These are phyloP conservation scores for Stenolophus ochropezus DNA, from an alignment of 2,888 invertebrate species.

Conservation along the genomic window DNA sequence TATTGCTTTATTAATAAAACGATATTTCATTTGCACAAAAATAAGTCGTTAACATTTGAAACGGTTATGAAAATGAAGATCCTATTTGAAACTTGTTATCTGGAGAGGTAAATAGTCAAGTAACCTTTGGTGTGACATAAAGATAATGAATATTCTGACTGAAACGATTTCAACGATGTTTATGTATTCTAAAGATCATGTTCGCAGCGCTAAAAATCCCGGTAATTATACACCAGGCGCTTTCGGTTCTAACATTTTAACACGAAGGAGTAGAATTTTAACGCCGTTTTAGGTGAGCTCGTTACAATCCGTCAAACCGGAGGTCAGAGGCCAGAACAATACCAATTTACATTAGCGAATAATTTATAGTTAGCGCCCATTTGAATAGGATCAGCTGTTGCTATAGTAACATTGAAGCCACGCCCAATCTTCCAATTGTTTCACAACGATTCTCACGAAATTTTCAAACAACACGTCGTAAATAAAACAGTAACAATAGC, in stretches of 20 bases:
- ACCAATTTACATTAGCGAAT: slow-evolving; percentile 31
- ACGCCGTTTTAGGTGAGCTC: slow-evolving; percentile 21
- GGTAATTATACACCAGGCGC: slow-evolving; percentile 45
- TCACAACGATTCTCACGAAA: slow-evolving; percentile 27
- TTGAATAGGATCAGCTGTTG: slow-evolving; percentile 14
- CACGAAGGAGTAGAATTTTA: slow-evolving; percentile 25
- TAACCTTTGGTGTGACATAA: slow-evolving; percentile 58
- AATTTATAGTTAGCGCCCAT: slow-evolving; percentile 29
- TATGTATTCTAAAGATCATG: slow-evolving; percentile 46
- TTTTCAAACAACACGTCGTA: slow-evolving; percentile 19
- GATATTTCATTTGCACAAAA: slow-evolving; percentile 51
- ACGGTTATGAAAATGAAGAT: slow-evolving; percentile 50
- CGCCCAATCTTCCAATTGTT: slow-evolving; percentile 31
- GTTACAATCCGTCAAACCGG: slow-evolving; percentile 15
- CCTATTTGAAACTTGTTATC: slow-evolving; percentile 54
- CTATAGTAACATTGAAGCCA: slow-evolving; percentile 26
- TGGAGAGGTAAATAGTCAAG: slow-evolving; percentile 37
- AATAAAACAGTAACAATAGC: slow-evolving; percentile 4
- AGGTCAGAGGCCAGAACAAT: slow-evolving; percentile 20
- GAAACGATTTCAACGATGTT: slow-evolving; percentile 53
- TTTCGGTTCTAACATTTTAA: slow-evolving; percentile 26
- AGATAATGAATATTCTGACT: slow-evolving; percentile 56
- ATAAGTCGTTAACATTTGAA: slow-evolving; percentile 58
- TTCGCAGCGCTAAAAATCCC: slow-evolving; percentile 21
- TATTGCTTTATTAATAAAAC: slow-evolving; percentile 53